These are phyloP conservation scores for Spisula subtruncata DNA, from an alignment of 2,888 invertebrate genomes.

Conservation along the genomic window DNA sequence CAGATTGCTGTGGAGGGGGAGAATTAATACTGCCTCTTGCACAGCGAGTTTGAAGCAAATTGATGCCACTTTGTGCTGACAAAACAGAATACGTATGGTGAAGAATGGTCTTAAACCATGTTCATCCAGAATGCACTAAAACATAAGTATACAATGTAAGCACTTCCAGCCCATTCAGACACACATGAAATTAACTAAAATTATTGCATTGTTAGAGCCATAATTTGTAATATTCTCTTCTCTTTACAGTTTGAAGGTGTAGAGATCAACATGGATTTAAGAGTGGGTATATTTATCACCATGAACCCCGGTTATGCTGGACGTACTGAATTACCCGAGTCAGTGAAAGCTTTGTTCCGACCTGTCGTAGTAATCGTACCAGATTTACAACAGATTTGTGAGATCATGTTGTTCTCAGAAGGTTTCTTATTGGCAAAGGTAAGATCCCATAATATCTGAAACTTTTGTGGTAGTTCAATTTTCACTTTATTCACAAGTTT, in stretches of 20 bases:
- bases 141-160: no score
- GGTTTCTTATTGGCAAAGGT: conserved; percentile 96
- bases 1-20: no score
- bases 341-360: conserved; percentile 95
- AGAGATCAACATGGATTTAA: conserved; percentile 94
- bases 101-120: no score
- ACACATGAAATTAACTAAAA: no score
- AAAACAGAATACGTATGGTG: no score
- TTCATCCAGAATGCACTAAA: no score
- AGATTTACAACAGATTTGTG: conserved; percentile 96
- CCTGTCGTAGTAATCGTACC: conserved; percentile 97
- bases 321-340: conserved; percentile 95
- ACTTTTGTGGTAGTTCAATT: not conserved
- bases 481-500: no score
- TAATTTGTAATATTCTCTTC: not conserved
- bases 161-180: not conserved
- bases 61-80: no score
- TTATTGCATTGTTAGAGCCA: no score
- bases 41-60: no score
- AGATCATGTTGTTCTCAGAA: conserved; percentile 96
- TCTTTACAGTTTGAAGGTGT: conserved; percentile 93
- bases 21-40: no score
- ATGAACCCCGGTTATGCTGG: conserved; percentile 98
- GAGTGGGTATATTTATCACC: conserved; percentile 97
- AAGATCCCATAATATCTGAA: no score